Evolutionary conservation across 2,888 invertebrate genomes (phyloP).

Genomic region (Heliconius ethilla): DNA sequence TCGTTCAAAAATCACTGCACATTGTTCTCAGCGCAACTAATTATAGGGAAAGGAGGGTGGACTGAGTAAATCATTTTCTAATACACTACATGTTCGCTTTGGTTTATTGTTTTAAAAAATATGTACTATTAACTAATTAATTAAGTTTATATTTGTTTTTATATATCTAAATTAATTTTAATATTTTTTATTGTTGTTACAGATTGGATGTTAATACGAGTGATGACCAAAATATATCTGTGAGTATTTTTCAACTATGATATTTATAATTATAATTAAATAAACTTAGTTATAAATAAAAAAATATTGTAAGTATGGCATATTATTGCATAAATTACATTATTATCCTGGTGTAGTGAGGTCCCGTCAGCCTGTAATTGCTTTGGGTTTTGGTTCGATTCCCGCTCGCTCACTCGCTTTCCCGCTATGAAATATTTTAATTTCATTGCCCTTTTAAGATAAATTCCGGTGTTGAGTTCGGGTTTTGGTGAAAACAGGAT

Average conservation of each 20-base stretch:
- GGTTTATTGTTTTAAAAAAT: slow-evolving; percentile 37
- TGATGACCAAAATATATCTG: slow-evolving; percentile 26
- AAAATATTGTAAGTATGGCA: neutral
- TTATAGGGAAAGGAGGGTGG: slow-evolving; percentile 80
- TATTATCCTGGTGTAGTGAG: neutral
- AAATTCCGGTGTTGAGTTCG: neutral
- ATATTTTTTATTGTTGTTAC: slow-evolving; percentile 36
- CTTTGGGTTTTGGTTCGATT: neutral
- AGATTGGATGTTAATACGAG: slow-evolving; percentile 42
- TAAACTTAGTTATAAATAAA: neutral
- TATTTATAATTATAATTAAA: neutral
- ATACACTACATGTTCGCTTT: slow-evolving; percentile 61
- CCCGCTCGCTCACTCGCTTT: too few species aligned
- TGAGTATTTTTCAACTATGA: slow-evolving; percentile 13
- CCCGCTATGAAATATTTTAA: neutral
- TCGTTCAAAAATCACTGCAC: slow-evolving; percentile 82
- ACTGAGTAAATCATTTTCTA: slow-evolving; percentile 77
- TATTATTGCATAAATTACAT: neutral
- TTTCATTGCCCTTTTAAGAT: neutral
- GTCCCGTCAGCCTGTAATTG: neutral
- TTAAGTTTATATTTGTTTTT: slow-evolving; percentile 1
- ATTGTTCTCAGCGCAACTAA: slow-evolving; percentile 81
- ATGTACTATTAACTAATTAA: slow-evolving; percentile 7
- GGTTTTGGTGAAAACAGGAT: neutral
- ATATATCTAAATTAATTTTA: neutral